Base-by-base conservation (phyloP, 2,888 invertebrate species). In the Alcis repandata region DNA sequence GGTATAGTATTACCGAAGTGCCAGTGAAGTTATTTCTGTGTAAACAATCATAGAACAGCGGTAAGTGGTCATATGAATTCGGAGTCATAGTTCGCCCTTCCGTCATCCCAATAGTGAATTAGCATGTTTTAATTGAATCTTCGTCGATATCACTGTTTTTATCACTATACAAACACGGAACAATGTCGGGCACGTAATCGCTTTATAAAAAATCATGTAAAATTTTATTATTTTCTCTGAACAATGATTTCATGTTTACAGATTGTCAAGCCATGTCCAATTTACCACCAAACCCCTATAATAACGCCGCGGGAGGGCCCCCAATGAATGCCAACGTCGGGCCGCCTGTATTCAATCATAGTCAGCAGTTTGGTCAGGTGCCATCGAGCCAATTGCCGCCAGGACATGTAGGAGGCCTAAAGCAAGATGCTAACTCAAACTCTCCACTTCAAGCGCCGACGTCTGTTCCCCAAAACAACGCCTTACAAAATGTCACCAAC, bases 191-290 rank as follows among this genome's bases (percentile, higher is more conserved):
- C 62, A 60, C 62, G 58, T 68, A 22, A 49, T 63, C 20, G 9
- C n/a, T 49, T 57, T 13, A 9, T 27, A n/a, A 62, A 43, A 36
- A 22, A 20, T 27, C 43, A 41, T 27, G 20, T 38, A 9, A 46
- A 22, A 22, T 58, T 51, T 53, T 10, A 51, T 13, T 62, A 33
- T 63, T 69, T 60, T 67, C 61, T 68, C 58, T 77, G 65, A 71
- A 76, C 70, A 70, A 58, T 60, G 66, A 59, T 77, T 82, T 77
- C 72, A 70, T 79, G 59, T 76, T 92, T 92, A 76, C 92, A 92
- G 92, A 89, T 90, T 88, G 84, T 84, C 81, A 83, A 89, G 84
- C 84, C 83, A 93, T 93, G 92, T 90, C 92, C 76, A 90, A 92
- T 81, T 84, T 88, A 86, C 88, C 88, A 82, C 88, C 87, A 79